Base-by-base conservation (phyloP, 2,113 vertebrate genomes). In the Rutilus rutilus region DNA sequence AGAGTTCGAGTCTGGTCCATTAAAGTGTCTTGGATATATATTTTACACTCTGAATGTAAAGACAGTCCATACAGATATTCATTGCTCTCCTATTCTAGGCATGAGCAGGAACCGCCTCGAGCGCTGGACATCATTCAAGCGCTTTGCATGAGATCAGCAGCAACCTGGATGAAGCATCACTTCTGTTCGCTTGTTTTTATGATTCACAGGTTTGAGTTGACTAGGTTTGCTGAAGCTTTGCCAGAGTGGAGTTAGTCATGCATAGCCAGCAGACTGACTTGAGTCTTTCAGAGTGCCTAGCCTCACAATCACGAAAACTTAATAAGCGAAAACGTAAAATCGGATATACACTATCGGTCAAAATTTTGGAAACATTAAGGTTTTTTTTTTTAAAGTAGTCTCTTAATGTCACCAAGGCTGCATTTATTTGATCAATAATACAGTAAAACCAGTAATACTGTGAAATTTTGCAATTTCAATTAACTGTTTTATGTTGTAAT, bases 151-250 rank as follows among this genome's bases (percentile, higher is more conserved):
- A 85, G 57, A 78, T 82, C 77, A 85, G 78, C 83, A 30, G 82
- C 67, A 69, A 87, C 82, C 86, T 39, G 76, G 19, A 67, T 39
- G 64, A 80, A 79, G 64, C 71, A 42, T 23, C 67, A 50, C 76
- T 85, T 87, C 86, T 84, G 82, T 73, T 87, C 67, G 3, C 52
- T 85, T 87, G 86, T 85, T 85, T 85, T 84, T 54, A 75, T 87
- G 86, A 87, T 87, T 87, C 86, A 85, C 25, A 64, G 52, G 50
- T 36, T 82, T 25, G n/a, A 85, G n/a, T 21, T 60, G 81, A 82
- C 74, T 69, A 33, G 17, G 64, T 76, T 73, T 45, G 65, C 27
- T 2, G 17, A 73, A 42, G 69, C 45, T 74, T 10, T 52, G 64
- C 76, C 65, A 71, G 54, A 67, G 75, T 62, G 2, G n/a, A 47